A percentile compares a stretch with the other conserved stretches of the same genome.
phyloP scores from a whole-genome alignment of 2,888 invertebrate species.

The Chaetogeoica ovagalla region DNA sequence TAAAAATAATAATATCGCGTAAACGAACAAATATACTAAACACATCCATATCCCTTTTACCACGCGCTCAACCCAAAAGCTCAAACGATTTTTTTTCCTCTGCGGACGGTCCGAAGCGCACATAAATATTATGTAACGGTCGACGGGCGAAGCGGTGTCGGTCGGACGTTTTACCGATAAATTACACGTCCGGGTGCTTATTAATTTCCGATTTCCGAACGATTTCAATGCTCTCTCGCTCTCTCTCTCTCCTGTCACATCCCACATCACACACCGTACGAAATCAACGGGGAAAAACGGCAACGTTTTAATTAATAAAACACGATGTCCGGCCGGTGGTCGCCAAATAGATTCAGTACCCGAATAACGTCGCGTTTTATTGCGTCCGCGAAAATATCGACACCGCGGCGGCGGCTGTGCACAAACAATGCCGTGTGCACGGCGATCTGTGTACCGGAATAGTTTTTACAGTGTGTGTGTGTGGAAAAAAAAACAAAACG shows the following conservation, averaged over 20 bases:
- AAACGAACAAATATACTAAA: not conserved
- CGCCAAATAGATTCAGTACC: too few relatives aligned
- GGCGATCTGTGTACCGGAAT: too few relatives aligned
- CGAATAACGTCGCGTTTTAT: conserved; percentile 7
- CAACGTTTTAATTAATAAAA: conserved; percentile 26
- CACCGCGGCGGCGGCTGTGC: not conserved
- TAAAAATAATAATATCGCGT: not conserved
- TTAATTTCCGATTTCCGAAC: conserved; percentile 38
- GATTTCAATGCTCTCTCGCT: not conserved
- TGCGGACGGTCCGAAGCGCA: too few relatives aligned
- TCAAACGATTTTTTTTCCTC: not conserved
- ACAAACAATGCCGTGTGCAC: too few relatives aligned
- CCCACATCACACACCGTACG: not conserved
- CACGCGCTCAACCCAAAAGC: not conserved
- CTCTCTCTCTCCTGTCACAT: too few relatives aligned
- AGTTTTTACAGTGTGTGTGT: not conserved
- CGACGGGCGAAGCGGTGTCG: not conserved
- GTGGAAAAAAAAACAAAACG: not conserved
- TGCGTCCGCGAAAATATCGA: conserved; percentile 1
- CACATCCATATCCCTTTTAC: not conserved
- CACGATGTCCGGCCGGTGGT: not conserved
- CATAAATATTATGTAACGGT: too few relatives aligned
- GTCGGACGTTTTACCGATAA: conserved; percentile 29
- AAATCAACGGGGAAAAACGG: not conserved
- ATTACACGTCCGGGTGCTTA: conserved; percentile 18